Base-by-base conservation (phyloP, 2,888 invertebrate genomes). In the Creontiades dilutus region DNA sequence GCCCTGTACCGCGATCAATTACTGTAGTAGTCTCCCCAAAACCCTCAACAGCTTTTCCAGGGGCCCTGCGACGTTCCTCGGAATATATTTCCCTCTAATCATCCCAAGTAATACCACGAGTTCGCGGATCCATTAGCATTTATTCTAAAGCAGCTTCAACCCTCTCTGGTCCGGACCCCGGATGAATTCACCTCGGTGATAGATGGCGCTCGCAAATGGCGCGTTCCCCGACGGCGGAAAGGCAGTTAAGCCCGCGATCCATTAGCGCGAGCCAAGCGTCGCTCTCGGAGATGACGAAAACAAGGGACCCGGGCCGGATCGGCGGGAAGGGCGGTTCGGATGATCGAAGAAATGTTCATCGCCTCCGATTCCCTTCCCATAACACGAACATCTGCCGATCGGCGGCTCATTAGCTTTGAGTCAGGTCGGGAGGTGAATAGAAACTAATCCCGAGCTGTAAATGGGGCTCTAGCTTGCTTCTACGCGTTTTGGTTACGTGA, bases 1-100 rank as follows among this genome's bases (percentile, higher is more conserved):
- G 37, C 7, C 37, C 37, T 37, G 7, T 37, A 37, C 37, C 7
- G 7, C 3, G 2, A 37, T 37, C 3, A 37, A 37, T 37, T 37
- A 37, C 37, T 37, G 37, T 37, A 7, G 0, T 68, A 68, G 23
- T 68, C 68, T 23, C 13, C 7, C 23, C 1, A 0, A 23, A 23
- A 68, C 23, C 68, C 57, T 16, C 61, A 52, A 9, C 68, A 68
- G 68, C 68, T 68, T 68, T 68, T 68, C 68, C 68, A 57, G 19
- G n/a, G 12, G 3, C 19, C 9, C 68, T 23, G 19, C 68, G 19
- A 7, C 23, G 68, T 68, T 68, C 19, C 23, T 19, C 11, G 68
- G 68, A 68, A 68, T 68, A 68, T 68, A 68, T 68, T 68, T 23
- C 68, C 61, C 68, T n/a, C 68, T 68, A 68, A 68, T 68, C 68